Evolutionary conservation across 2,113 vertebrate genomes (phyloP).

Genomic region (Gasterosteus nipponicus): DNA sequence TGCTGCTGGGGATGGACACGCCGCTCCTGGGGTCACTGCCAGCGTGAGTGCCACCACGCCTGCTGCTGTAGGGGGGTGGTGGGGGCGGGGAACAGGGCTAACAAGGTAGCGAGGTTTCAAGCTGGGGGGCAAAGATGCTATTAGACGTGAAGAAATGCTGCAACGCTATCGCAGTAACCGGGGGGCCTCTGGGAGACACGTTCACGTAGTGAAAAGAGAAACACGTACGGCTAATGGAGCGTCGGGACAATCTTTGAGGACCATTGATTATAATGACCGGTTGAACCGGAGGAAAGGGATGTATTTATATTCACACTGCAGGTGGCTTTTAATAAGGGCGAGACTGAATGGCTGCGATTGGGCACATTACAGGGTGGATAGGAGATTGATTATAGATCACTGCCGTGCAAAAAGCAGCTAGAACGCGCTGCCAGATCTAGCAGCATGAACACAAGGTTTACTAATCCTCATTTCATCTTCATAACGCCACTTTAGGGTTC

Average conservation of each 20-base stretch:
- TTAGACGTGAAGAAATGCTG: conserved; percentile 27
- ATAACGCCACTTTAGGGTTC: conserved; percentile 33
- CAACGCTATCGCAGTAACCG: neutral
- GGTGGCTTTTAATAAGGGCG: conserved; percentile 36
- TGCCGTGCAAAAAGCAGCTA: conserved; percentile 4
- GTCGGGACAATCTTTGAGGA: conserved; percentile 48
- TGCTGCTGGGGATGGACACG: conserved; percentile 99
- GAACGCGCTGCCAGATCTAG: conserved; percentile 1
- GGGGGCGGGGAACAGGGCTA: conserved; percentile 61
- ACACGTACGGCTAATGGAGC: conserved; percentile 34
- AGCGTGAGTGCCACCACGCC: conserved; percentile 89
- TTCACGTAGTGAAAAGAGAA: conserved; percentile 19
- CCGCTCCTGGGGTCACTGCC: conserved; percentile 92
- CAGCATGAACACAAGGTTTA: conserved; percentile 8
- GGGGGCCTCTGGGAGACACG: conserved; percentile 8
- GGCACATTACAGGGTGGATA: conserved; percentile 32
- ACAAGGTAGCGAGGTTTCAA: conserved; percentile 73
- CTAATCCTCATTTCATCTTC: conserved; percentile 9
- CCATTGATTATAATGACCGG: conserved; percentile 51
- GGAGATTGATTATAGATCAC: conserved; percentile 40
- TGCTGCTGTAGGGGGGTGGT: neutral
- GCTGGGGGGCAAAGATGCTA: conserved; percentile 54
- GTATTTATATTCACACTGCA: conserved; percentile 43
- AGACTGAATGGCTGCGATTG: conserved; percentile 38
- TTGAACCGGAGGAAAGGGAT: conserved; percentile 10